Percentiles rank a stretch among this genome's conserved stretches.
Conservation (phyloP, 2,113 vertebrate genomes). For the Burhinus bistriatus region DNA sequence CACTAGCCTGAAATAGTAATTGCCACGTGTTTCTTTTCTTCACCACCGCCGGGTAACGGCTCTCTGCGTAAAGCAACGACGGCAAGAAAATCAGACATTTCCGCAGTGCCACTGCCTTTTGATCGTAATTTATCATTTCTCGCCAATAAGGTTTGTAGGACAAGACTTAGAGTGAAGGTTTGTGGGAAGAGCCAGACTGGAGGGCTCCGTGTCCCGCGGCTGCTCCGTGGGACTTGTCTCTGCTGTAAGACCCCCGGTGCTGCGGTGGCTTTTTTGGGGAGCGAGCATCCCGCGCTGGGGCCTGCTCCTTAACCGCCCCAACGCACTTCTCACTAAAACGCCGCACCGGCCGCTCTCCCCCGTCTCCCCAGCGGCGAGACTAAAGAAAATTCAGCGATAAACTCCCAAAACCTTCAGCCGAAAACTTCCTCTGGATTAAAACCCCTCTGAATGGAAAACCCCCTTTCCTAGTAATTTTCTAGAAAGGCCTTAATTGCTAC, state of each 20-base stretch:
- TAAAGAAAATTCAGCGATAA: accelerated
- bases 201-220: background rate
- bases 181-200: background rate
- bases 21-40: background rate
- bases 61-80: background rate
- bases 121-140: background rate
- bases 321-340: too few relatives aligned
- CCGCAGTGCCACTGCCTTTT: background rate
- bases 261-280: too few relatives aligned
- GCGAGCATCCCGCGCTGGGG: accelerated
- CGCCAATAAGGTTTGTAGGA: background rate
- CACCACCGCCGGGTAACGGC: accelerated
- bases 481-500: too few relatives aligned
- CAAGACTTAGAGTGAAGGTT: background rate
- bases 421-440: background rate
- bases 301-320: background rate
- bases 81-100: accelerated
- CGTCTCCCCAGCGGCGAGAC: too few relatives aligned
- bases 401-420: background rate
- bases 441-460: too few relatives aligned
- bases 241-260: accelerated
- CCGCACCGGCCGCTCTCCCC: too few relatives aligned
- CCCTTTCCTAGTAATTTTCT: accelerated
- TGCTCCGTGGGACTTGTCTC: accelerated
- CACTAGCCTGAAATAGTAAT: background rate